Evolutionary conservation across 2,888 invertebrate species (phyloP), one percentile per base, ranked within the genome.

Genomic region (Philhelius pedissequus): DNA sequence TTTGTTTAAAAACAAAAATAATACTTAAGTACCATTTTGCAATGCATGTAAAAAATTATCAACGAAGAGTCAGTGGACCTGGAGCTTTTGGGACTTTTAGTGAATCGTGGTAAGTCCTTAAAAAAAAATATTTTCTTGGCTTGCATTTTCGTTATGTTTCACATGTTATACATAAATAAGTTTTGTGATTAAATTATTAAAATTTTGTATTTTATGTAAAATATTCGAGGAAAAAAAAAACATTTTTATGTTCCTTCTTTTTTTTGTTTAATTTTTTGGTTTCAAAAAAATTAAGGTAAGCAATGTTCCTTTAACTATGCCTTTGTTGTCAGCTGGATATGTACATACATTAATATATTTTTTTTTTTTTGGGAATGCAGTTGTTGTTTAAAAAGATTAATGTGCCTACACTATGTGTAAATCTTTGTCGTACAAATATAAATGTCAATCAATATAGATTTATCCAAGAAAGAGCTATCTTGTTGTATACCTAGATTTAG

Each of bases 11-110:
- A 70, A 70, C 40, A 54, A 79, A 76, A 52, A 54, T 54, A 56
- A 32, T 32, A 32, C 32, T 13, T 56, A 56, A 56, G 32, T 56
- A 56, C 56, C 40, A 27, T 68, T 60, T 84, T 84, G 84, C 75
- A 88, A 91, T 91, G 91, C 91, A 91, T 88, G 89, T 91, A 88
- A 91, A 91, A 89, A 90, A 91, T 87, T 90, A 90, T 88, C 91
- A 91, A 88, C 90, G 91, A 87, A 89, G 91, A 89, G 91, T 91
- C 87, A 91, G 91, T 89, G 91, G 91, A 88, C 91, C 91, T 88
- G 91, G 91, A 90, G 91, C 91, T 87, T 91, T 91, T 87, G 91
- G 91, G 89, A 91, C 90, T 87, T 90, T 89, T 87, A 90, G 89
- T 88, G 90, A 91, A 88, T 90, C 91, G 89, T 90, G 91, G 91